Evolutionary conservation across 2,113 vertebrate genomes (phyloP).

Genomic region (Natator depressus): DNA sequence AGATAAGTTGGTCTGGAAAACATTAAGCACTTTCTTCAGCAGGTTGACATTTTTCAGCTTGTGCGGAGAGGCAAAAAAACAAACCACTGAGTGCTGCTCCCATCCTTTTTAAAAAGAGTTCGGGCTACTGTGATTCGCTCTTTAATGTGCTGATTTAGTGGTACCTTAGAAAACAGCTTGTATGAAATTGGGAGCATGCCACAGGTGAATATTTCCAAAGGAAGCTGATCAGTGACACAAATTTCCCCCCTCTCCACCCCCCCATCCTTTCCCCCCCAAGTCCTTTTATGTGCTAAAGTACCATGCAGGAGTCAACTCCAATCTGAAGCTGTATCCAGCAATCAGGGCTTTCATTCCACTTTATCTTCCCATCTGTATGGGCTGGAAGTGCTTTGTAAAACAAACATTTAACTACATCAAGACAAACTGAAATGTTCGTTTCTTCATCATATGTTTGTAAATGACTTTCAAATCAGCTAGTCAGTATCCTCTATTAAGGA

Average conservation of each 20-base stretch:
- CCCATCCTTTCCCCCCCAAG: background rate
- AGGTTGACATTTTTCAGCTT: background rate
- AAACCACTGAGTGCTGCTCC: background rate
- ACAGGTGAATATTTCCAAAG: accelerated
- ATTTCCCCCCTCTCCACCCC: background rate
- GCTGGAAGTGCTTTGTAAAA: background rate
- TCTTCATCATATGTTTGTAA: background rate
- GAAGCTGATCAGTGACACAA: background rate
- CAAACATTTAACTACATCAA: background rate
- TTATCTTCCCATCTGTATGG: accelerated
- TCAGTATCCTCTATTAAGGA: background rate
- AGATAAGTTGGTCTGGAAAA: background rate
- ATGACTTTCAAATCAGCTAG: background rate
- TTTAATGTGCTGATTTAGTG: background rate
- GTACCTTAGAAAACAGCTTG: background rate
- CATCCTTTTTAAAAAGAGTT: accelerated
- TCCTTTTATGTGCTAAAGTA: background rate
- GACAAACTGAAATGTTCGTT: background rate
- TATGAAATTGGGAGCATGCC: accelerated
- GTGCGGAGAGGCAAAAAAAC: background rate
- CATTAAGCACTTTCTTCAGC: background rate
- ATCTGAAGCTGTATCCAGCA: background rate
- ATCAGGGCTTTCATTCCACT: background rate
- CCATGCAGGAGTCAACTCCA: background rate
- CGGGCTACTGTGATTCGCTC: background rate